These are phyloP conservation scores for Etia nguti DNA, from an alignment of 2,113 vertebrate genomes.

Conservation along the genomic window DNA sequence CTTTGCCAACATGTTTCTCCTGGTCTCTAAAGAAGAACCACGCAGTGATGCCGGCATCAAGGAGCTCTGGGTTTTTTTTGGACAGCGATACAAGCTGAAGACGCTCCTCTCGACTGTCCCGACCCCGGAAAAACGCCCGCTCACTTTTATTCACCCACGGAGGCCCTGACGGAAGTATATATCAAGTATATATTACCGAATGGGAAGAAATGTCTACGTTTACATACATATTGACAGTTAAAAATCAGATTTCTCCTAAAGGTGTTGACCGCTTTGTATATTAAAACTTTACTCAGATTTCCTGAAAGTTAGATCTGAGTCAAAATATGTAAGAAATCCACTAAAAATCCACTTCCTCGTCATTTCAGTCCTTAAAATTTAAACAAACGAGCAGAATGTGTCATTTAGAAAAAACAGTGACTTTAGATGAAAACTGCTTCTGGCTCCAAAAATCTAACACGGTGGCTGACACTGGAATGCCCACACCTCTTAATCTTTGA, in stretches of 20 bases:
- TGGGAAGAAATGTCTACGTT: accelerated
- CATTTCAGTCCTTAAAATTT: neutral
- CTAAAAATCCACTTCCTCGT: neutral
- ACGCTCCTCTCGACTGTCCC: slow-evolving; percentile 89
- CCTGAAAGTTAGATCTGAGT: neutral
- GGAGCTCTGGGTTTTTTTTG: slow-evolving; percentile 79
- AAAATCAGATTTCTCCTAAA: neutral
- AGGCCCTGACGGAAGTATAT: slow-evolving; percentile 69
- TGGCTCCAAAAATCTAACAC: accelerated
- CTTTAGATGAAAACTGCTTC: neutral
- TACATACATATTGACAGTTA: accelerated
- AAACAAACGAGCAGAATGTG: neutral
- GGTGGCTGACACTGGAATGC: neutral
- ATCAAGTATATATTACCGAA: neutral
- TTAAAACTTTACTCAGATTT: neutral
- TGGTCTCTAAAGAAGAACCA: slow-evolving; percentile 94
- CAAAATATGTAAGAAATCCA: accelerated
- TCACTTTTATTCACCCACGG: slow-evolving; percentile 84
- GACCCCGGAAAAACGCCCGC: slow-evolving; percentile 85
- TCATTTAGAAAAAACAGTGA: neutral
- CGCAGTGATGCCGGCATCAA: slow-evolving; percentile 90
- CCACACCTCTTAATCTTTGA: accelerated
- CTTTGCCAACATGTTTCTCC: slow-evolving; percentile 84
- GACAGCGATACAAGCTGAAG: slow-evolving; percentile 82
- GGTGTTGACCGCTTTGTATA: accelerated